Conservation (phyloP, 2,113 vertebrate genomes). For the Rousettus leschenaultii region DNA sequence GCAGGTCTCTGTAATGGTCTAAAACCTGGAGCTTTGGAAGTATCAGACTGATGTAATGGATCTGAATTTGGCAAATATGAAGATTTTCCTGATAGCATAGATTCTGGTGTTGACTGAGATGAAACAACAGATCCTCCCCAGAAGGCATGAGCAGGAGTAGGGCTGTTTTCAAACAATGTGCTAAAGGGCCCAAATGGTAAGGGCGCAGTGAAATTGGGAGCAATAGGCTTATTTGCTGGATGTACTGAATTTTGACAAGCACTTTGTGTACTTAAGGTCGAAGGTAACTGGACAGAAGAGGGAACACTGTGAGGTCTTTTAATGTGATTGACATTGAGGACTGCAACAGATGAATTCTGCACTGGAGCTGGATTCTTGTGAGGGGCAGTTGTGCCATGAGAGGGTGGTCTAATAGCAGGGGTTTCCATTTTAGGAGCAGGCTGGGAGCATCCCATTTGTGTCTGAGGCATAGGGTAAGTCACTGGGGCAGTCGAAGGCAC, state of each 20-base stretch:
- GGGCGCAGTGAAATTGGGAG: slow-evolving; percentile 92
- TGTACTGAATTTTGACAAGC: slow-evolving; percentile 95
- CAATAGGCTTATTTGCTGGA: slow-evolving; percentile 88
- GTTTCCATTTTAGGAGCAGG: slow-evolving; percentile 86
- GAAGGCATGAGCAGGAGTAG: slow-evolving; percentile 94
- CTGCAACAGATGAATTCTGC: slow-evolving; percentile 83
- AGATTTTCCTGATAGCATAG: slow-evolving; percentile 88
- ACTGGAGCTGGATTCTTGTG: slow-evolving; percentile 86
- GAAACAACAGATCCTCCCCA: slow-evolving; percentile 97
- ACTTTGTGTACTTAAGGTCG: slow-evolving; percentile 95
- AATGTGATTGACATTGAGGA: slow-evolving; percentile 84
- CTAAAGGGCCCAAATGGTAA: slow-evolving; percentile 96
- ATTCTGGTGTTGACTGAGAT: slow-evolving; percentile 91
- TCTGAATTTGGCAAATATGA: slow-evolving; percentile 96
- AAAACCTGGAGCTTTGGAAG: slow-evolving; percentile 98
- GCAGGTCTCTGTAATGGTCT: slow-evolving; percentile 95
- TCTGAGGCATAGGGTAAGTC: slow-evolving; percentile 88
- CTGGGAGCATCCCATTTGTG: slow-evolving; percentile 83
- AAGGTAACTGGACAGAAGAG: slow-evolving; percentile 91
- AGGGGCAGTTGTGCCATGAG: slow-evolving; percentile 73
- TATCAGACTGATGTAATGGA: slow-evolving; percentile 92
- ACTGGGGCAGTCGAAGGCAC: slow-evolving; percentile 78
- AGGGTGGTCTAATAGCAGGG: slow-evolving; percentile 79
- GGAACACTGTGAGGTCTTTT: slow-evolving; percentile 89
- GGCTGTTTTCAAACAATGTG: slow-evolving; percentile 95